Base-by-base conservation (phyloP, 1,140 invertebrate species). In the Yoshiicerus persimilis region DNA sequence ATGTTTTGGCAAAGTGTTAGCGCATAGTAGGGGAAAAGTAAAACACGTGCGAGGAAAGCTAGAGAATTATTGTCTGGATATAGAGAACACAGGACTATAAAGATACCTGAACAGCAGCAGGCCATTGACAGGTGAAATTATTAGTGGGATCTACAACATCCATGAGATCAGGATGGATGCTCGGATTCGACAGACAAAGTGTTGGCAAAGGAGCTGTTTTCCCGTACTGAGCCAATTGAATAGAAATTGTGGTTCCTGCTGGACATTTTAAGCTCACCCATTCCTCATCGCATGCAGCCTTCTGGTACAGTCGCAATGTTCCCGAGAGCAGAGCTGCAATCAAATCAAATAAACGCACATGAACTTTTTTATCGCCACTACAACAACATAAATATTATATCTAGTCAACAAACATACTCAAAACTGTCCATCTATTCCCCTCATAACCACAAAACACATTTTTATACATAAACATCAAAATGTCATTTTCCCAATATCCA, bases 221-320 rank as follows among this genome's bases (percentile, higher is more conserved):
- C 25, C 94, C 94, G 90, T 95, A 95, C 86, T 95, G 95, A 2
- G 96, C 96, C 89, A 97, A 94, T 92, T 97, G 96, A 87, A 98
- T 96, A 87, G 95, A 96, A 90, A 98, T 97, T 89, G 96, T 96
- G 4, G 97, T 98, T 47, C 96, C 96, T 6, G 95, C 93, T 20
- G 97, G 97, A 93, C 97, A 98, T 89, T 95, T 95, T 70, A 98
- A 94, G n/a, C 95, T 95, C 92, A 98, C 95, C 91, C 95, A 94
- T 91, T 98, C 96, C 86, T 96, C 96, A 92, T 98, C 96, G 93
- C 97, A 98, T 4, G 96, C 96, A 6, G 96, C 96, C 90, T 95
- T 95, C 92, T 98, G 96, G 92, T 97, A 97, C 86, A 97, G 98
- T 91, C 96, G 94, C 89, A 98, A 93, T 25, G 97, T 98, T 62